Base-by-base conservation (phyloP, 2,888 invertebrate species). In the Polydrusus pterygomalis region DNA sequence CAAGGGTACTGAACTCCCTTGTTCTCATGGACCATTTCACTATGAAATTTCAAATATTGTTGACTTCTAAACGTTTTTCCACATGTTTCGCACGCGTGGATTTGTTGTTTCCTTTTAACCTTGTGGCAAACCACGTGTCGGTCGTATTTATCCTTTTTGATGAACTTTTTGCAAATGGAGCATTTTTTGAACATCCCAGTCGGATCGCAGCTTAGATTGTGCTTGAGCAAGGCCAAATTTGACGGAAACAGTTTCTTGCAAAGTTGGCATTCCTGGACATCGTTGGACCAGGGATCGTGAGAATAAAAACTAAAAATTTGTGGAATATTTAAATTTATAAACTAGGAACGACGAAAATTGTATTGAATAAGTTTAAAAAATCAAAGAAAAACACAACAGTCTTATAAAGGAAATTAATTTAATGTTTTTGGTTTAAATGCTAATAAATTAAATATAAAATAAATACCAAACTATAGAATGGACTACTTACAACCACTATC, bases 1-100 rank as follows among this genome's bases (percentile, higher is more conserved):
- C 83, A 83, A 6, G 79, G 74, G 47, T 78, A 77, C 25, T 40
- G 56, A 2, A 77, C 40, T 1, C 67, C 70, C 30, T 70, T 74
- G 40, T 70, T 67, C 13, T 77, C 74, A 17, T 77, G 77, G 43
- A 77, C 74, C n/a, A 51, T 64, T 34, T 77, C 70, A 0, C 70
- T 20, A 74, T 86, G 86, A 6, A 81, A 72, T 62, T 81, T 77
- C 18, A 83, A 78, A 25, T 78, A 78, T 18, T 77, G 78, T n/a
- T 77, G 77, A 38, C 77, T 78, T 15, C 70, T 77, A 15, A 82
- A 81, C 0, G 75, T 60, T 60, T 82, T 82, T 83, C 87, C 75
- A 67, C 83, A 83, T 13, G 20, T 54, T 11, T 74, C 70, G 40
- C 77, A 77, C 18, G 62, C n/a, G 38, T 70, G 49, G 8, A 25